Conservation (phyloP, 2,797 vertebrate genomes). For the Danionella dracula region DNA sequence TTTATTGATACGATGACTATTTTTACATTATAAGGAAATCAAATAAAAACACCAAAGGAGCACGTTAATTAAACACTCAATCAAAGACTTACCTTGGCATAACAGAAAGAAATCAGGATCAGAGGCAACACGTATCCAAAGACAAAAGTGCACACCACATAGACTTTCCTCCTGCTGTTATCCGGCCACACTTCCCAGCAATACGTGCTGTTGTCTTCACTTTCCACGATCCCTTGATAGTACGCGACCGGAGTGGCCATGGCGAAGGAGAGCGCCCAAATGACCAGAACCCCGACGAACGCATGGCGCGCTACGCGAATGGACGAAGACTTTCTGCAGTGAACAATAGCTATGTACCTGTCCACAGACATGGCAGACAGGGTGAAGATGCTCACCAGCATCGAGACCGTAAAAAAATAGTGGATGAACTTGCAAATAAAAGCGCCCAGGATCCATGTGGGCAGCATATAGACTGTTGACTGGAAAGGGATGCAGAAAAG, state of each 20-base stretch:
- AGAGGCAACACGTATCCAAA: conserved; percentile 92
- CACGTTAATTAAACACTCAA: no score
- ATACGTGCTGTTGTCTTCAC: conserved; percentile 77
- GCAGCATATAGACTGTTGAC: conserved; percentile 88
- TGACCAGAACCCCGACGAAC: conserved; percentile 78
- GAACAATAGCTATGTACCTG: conserved; percentile 94
- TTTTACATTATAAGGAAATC: no score
- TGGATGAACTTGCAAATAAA: conserved; percentile 95
- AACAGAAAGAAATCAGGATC: conserved; percentile 94
- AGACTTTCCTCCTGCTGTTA: conserved; percentile 79
- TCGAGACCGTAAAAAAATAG: conserved; percentile 96
- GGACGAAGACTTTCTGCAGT: conserved; percentile 84
- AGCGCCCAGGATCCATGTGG: conserved; percentile 88
- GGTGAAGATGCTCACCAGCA: conserved; percentile 98
- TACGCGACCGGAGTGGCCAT: conserved; percentile 90
- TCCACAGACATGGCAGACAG: conserved; percentile 96
- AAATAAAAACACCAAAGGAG: no score
- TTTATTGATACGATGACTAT: no score
- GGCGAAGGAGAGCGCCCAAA: conserved; percentile 87
- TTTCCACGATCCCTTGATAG: conserved; percentile 81
- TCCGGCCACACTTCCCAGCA: conserved; percentile 94
- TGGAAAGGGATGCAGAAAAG: conserved; percentile 97
- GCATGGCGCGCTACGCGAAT: conserved; percentile 84
- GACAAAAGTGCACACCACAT: conserved; percentile 89
- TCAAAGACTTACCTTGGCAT: conserved; percentile 82